Conservation (phyloP, 2,113 vertebrate genomes). For the Neofelis nebulosa region DNA sequence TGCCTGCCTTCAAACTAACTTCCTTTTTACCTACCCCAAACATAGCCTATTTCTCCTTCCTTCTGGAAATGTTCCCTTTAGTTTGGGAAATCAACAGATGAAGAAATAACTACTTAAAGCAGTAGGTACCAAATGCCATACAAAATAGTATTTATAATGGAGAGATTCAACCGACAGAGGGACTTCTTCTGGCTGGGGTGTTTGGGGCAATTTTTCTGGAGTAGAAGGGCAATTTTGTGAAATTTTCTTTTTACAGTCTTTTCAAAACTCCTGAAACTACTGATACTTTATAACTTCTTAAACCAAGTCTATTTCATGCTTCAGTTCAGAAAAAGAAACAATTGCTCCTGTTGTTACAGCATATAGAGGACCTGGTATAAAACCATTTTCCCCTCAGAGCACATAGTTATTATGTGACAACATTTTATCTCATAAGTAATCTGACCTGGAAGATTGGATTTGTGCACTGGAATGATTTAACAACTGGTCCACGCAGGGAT, state of each 20-base stretch:
- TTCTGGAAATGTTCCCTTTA: conserved; percentile 30
- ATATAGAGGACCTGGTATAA: conserved; percentile 26
- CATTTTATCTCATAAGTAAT: conserved; percentile 67
- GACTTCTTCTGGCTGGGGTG: not conserved
- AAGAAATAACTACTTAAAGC: not conserved
- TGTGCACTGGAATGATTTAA: conserved; percentile 43
- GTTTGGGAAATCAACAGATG: not conserved
- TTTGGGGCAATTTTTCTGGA: not conserved
- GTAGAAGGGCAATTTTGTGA: not conserved
- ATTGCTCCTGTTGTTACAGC: conserved; percentile 53
- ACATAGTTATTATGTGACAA: conserved; percentile 57
- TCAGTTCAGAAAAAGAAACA: conserved; percentile 67
- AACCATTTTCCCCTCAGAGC: not conserved
- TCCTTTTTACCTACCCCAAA: not conserved
- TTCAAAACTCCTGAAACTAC: conserved; percentile 17
- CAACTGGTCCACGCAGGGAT: not conserved
- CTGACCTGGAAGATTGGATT: conserved; percentile 58
- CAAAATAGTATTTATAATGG: not conserved
- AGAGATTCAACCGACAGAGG: not conserved
- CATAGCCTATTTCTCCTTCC: not conserved
- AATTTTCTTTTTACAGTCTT: conserved; percentile 4
- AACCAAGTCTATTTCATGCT: conserved; percentile 58
- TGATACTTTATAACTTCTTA: conserved; percentile 53
- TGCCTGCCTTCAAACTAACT: not conserved
- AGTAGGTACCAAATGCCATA: not conserved